A percentile compares a stretch with the other conserved stretches of the same genome.
phyloP scores from a whole-genome alignment of 64 coral and sea anemone genomes.

The Cladopsammia gracilis region DNA sequence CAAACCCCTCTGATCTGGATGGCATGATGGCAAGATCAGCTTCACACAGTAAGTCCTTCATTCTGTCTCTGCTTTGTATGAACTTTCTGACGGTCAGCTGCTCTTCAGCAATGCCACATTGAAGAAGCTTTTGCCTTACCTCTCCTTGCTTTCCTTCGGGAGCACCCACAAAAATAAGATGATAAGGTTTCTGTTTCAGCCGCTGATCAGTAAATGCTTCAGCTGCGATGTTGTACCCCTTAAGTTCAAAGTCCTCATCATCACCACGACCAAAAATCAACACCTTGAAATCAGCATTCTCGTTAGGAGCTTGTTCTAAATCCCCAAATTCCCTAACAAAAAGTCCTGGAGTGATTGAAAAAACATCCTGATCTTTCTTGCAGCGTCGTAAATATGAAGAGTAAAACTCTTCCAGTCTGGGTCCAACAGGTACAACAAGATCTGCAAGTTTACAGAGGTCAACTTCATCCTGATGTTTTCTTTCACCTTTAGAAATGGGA shows the following conservation, averaged over 20 bases:
- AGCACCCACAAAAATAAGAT: neutral
- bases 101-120: neutral
- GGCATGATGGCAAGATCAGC: neutral
- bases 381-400: neutral
- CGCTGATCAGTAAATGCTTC: neutral
- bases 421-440: conserved; percentile 1
- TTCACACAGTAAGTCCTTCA: neutral
- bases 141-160: neutral
- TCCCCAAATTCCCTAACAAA: neutral
- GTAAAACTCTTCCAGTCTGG: neutral
- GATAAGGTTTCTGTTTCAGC: neutral
- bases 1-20: conserved; percentile 19
- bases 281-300: neutral
- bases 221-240: neutral
- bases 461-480: neutral
- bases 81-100: neutral
- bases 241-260: neutral
- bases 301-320: neutral
- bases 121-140: neutral
- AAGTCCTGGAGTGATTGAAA: neutral
- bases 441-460: neutral
- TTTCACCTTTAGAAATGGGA: neutral
- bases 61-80: neutral
- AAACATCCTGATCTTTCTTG: neutral
- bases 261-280: neutral